These are phyloP conservation scores for Hephaestus fuliginosus DNA, from an alignment of 2,797 vertebrate genomes.

Conservation along the genomic window DNA sequence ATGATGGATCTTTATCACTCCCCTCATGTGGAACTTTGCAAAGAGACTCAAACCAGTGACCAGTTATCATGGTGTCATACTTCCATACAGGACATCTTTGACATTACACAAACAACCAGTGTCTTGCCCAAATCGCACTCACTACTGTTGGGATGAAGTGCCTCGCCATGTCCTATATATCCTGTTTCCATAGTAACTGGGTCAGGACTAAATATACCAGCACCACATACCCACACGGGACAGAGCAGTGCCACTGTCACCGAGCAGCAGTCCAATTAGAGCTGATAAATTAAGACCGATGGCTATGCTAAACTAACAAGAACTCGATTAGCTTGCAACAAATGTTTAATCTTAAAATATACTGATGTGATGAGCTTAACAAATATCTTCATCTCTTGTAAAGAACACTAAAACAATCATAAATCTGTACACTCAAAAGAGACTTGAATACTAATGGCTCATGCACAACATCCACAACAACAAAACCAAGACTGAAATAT, in stretches of 20 bases:
- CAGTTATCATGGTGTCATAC: not conserved
- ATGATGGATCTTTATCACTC: not conserved
- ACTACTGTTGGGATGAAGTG: conserved; percentile 50
- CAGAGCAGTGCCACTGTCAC: conserved; percentile 72
- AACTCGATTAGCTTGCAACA: conserved; percentile 20
- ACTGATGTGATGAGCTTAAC: not conserved
- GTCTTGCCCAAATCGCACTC: conserved; percentile 43
- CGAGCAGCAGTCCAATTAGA: conserved; percentile 74
- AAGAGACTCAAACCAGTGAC: conserved; percentile 1
- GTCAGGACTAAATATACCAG: conserved; percentile 85
- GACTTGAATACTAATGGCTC: not conserved
- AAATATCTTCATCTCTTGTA: not conserved
- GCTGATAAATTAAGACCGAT: conserved; percentile 57
- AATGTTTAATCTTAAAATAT: conserved; percentile 6
- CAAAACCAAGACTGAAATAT: not conserved
- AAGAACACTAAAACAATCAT: not conserved
- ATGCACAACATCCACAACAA: not conserved
- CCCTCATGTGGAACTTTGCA: not conserved
- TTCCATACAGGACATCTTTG: not conserved
- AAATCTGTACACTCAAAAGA: not conserved
- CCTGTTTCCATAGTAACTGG: conserved; percentile 83
- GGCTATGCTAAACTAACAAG: conserved; percentile 24
- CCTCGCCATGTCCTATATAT: conserved; percentile 79
- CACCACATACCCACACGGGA: conserved; percentile 79
- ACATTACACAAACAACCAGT: conserved; percentile 39